Evolutionary conservation across 2,888 invertebrate genomes (phyloP).

Genomic region (Drosophila hamatofila): DNA sequence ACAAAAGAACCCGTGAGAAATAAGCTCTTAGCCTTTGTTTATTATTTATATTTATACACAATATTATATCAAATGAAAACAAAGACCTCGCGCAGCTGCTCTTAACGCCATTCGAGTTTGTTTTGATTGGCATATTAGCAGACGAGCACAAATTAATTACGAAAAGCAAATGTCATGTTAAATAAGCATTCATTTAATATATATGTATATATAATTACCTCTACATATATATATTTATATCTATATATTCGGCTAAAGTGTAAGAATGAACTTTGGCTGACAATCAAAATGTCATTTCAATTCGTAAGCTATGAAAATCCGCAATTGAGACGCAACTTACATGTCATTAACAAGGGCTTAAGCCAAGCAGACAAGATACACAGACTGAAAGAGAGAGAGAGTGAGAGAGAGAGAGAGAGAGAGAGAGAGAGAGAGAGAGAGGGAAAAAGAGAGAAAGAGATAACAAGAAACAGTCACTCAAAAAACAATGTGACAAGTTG

Average conservation of each 20-base stretch:
- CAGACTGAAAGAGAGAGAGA: constrained; percentile 7
- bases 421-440: not conserved
- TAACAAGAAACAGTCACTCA: constrained; percentile 1
- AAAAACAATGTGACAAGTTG: constrained; percentile 43
- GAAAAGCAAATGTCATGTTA: constrained; percentile 43
- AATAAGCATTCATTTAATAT: constrained; percentile 10
- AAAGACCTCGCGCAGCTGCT: constrained; percentile 33
- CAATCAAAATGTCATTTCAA: constrained; percentile 75
- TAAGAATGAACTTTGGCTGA: constrained; percentile 45
- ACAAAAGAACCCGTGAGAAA: not conserved
- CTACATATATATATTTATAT: not conserved
- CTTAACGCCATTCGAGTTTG: constrained; percentile 50
- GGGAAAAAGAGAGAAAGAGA: not conserved
- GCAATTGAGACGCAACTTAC: constrained; percentile 80
- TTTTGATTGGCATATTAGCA: constrained; percentile 62
- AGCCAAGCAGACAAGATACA: constrained; percentile 29
- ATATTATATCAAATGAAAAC: not conserved
- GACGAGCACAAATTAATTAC: constrained; percentile 50
- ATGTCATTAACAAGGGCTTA: constrained; percentile 79
- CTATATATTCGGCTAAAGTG: not conserved
- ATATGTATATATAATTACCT: not conserved
- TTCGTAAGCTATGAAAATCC: constrained; percentile 69
- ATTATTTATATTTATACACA: not conserved
- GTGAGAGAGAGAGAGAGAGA: not conserved
- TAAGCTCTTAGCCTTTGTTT: not conserved